Evolutionary conservation across 2,113 vertebrate genomes (phyloP).

Genomic region (Nipponia nippon): DNA sequence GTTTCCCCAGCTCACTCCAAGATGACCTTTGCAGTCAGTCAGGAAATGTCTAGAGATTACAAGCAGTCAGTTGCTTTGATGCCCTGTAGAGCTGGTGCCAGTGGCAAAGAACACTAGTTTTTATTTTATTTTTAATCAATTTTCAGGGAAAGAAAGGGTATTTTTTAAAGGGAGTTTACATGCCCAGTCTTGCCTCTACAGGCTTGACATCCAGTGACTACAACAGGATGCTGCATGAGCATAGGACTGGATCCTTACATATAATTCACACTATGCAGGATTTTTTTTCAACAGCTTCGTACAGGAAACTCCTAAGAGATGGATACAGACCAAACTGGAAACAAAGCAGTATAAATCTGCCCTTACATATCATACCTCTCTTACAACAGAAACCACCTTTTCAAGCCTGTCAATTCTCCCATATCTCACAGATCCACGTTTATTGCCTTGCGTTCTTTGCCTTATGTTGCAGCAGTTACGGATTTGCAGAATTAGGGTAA

Average conservation of each 20-base stretch:
- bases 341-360: not conserved
- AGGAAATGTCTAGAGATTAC: slow-evolving; percentile 25
- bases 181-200: not conserved
- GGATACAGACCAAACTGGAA: not conserved
- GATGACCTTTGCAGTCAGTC: not conserved
- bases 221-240: not conserved
- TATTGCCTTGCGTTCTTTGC: not conserved
- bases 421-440: not conserved
- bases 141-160: not conserved
- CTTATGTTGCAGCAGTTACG: not conserved
- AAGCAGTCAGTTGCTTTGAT: not conserved
- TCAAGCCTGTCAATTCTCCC: not conserved
- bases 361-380: not conserved
- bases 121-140: not conserved
- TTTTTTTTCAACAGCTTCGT: not conserved
- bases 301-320: not conserved
- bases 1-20: not conserved
- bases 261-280: not conserved
- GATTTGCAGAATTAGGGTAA: not conserved
- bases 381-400: not conserved
- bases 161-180: not conserved
- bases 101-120: not conserved
- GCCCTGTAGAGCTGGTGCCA: not conserved
- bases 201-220: not conserved
- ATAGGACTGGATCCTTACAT: not conserved